Evolutionary conservation across 2,113 vertebrate species (phyloP).

Genomic region (Hydrochoerus hydrochaeris): DNA sequence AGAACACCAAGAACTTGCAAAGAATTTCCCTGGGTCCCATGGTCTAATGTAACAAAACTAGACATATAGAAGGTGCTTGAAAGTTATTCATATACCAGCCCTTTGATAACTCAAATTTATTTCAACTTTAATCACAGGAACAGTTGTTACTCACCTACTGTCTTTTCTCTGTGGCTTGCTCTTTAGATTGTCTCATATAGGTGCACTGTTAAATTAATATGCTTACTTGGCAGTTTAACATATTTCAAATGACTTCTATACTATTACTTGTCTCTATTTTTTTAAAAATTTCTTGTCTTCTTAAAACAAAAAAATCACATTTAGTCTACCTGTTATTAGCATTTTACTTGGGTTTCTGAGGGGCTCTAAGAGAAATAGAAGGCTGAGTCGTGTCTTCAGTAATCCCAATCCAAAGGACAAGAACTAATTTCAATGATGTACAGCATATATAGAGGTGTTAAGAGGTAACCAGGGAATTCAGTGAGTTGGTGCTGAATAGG

Average conservation of each 20-base stretch:
- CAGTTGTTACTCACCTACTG: not conserved
- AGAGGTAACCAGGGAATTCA: slow-evolving; percentile 1
- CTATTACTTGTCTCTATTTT: not conserved
- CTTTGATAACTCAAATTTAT: slow-evolving; percentile 25
- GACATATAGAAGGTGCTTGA: not conserved
- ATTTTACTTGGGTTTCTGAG: slow-evolving; percentile 33
- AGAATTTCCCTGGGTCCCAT: not conserved
- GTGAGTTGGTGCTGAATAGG: not conserved
- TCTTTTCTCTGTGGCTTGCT: not conserved
- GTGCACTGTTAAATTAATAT: not conserved
- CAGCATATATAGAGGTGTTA: not conserved
- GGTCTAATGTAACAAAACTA: not conserved
- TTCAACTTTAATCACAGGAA: not conserved
- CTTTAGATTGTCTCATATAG: not conserved
- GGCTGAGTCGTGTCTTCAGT: not conserved
- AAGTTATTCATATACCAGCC: not conserved
- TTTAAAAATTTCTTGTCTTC: not conserved
- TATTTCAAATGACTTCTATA: slow-evolving; percentile 17
- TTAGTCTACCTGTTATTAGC: slow-evolving; percentile 38
- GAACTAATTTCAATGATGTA: not conserved
- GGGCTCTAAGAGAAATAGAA: slow-evolving; percentile 4
- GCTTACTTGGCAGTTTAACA: not conserved
- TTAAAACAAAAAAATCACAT: not conserved
- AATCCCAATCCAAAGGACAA: not conserved
- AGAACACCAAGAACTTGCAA: not conserved